Evolutionary conservation across 2,888 invertebrate genomes (phyloP).

Genomic region (Hyalella azteca): DNA sequence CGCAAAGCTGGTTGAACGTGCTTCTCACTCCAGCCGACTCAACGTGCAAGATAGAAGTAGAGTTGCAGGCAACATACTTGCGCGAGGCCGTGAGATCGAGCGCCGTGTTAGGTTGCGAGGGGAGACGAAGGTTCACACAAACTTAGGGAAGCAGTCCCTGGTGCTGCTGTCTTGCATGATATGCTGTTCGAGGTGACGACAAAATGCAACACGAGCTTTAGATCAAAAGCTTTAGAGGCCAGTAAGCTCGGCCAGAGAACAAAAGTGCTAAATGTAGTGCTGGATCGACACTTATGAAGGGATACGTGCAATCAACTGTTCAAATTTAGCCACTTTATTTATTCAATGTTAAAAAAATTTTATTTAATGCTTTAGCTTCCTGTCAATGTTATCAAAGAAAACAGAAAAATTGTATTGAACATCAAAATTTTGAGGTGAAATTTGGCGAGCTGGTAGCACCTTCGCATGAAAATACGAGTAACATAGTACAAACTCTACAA

Average conservation of each 20-base stretch:
- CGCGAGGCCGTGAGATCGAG: background rate
- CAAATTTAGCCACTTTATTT: no score
- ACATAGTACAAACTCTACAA: no score
- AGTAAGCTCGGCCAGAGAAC: background rate
- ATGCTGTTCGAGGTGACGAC: background rate
- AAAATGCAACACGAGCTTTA: conserved; percentile 36
- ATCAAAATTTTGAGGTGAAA: no score
- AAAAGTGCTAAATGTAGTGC: background rate
- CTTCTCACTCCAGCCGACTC: no score
- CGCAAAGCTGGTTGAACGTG: no score
- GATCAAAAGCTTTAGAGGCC: conserved; percentile 2
- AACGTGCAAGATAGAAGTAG: no score
- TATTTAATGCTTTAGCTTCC: background rate
- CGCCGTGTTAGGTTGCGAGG: background rate
- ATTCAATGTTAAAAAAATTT: background rate
- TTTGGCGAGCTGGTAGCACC: no score
- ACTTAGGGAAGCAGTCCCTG: conserved; percentile 36
- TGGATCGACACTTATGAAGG: background rate
- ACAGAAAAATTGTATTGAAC: background rate
- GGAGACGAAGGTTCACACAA: conserved; percentile 30
- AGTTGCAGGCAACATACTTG: no score
- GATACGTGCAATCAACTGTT: no score
- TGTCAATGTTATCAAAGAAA: background rate
- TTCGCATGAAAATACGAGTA: no score
- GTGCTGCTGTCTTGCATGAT: conserved; percentile 30